Percentiles rank a stretch among this genome's conserved stretches.
Evolutionary conservation across 2,113 vertebrate genomes (phyloP).

Genomic region (Lates calcarifer): DNA sequence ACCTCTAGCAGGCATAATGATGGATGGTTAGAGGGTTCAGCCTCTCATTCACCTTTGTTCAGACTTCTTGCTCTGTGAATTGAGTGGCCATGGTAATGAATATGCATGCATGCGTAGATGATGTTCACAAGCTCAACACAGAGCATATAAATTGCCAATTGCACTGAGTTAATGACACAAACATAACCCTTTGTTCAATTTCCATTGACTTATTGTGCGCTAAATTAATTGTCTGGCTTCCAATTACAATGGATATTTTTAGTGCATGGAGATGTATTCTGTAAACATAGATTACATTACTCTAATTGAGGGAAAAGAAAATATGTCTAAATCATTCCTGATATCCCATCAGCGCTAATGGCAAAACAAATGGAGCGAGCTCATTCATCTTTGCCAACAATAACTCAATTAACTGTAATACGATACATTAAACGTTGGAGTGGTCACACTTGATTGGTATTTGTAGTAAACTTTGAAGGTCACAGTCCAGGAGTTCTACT

Average conservation of each 20-base stretch:
- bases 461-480: conserved; percentile 72
- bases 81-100: conserved; percentile 65
- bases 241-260: conserved; percentile 74
- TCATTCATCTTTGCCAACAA: conserved; percentile 62
- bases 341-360: conserved; percentile 66
- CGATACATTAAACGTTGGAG: conserved; percentile 39
- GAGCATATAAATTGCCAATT: conserved; percentile 79
- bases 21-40: conserved; percentile 60
- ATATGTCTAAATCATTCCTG: conserved; percentile 64
- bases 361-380: conserved; percentile 57
- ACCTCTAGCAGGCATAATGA: conserved; percentile 54
- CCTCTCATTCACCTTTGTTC: conserved; percentile 72
- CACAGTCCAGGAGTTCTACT: conserved; percentile 56
- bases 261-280: conserved; percentile 58
- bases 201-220: conserved; percentile 68
- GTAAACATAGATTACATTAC: conserved; percentile 74
- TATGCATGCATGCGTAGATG: conserved; percentile 67
- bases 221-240: conserved; percentile 75
- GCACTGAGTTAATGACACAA: conserved; percentile 78
- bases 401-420: conserved; percentile 67
- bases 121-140: conserved; percentile 72
- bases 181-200: conserved; percentile 79
- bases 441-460: conserved; percentile 55
- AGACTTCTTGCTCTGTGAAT: conserved; percentile 60
- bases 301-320: conserved; percentile 73